Conservation (phyloP, 1,140 invertebrate species). For the Luehdorfia chinensis region DNA sequence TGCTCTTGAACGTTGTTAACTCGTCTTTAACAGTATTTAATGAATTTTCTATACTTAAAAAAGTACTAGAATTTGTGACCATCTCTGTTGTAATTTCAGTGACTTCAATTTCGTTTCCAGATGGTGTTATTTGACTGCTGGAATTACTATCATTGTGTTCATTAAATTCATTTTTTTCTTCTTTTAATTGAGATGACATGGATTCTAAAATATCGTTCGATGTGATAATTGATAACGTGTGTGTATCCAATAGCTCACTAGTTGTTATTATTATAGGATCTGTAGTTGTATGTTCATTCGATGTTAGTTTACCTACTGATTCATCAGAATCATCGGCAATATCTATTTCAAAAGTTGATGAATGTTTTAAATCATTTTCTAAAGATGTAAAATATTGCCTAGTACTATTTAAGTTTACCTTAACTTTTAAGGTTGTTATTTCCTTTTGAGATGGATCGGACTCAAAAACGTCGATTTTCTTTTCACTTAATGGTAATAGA, state of each 20-base stretch:
- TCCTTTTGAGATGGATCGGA: background rate
- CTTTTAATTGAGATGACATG: constrained; percentile 29
- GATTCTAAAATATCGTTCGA: constrained; percentile 24
- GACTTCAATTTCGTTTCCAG: too few relatives aligned
- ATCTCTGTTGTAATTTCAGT: too few relatives aligned
- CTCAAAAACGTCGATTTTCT: background rate
- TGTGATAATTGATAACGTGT: constrained; percentile 12
- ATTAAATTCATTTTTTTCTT: constrained; percentile 1
- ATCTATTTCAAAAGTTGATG: constrained; percentile 39
- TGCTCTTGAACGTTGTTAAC: too few relatives aligned
- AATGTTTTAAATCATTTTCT: constrained; percentile 31
- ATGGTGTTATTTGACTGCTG: too few relatives aligned
- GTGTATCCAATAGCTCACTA: constrained; percentile 14
- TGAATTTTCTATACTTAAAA: too few relatives aligned
- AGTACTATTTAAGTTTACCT: constrained; percentile 12
- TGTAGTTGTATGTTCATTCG: constrained; percentile 25
- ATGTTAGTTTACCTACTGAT: constrained; percentile 7
- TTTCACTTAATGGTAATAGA: background rate
- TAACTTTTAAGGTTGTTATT: constrained; percentile 1
- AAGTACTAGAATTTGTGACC: too few relatives aligned
- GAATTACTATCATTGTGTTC: too few relatives aligned
- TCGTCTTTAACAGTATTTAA: too few relatives aligned
- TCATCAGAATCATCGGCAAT: constrained; percentile 27
- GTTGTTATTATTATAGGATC: constrained; percentile 21
- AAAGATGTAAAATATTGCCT: constrained; percentile 6